Percentiles rank a stretch among this genome's conserved stretches.
Conservation (phyloP, 2,797 vertebrate genomes). For the Lepilemur septentrionalis region DNA sequence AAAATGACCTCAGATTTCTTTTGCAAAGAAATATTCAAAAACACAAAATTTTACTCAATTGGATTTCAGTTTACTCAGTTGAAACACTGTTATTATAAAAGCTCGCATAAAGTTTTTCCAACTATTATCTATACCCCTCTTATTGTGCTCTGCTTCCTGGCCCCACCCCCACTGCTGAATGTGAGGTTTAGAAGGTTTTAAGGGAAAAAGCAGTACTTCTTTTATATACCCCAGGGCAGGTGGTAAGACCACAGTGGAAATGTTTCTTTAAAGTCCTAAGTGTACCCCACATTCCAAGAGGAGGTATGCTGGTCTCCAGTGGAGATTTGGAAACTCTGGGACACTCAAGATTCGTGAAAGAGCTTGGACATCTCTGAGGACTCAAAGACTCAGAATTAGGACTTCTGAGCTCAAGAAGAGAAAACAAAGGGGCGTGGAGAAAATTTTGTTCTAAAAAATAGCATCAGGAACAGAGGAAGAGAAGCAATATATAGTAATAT, state of each 20-base stretch:
- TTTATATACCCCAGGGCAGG: neutral
- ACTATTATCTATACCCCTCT: neutral
- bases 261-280: neutral
- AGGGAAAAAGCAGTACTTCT: neutral
- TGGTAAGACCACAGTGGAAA: neutral
- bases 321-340: neutral
- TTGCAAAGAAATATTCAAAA: slow-evolving; percentile 42
- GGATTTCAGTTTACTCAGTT: neutral
- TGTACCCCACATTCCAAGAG: neutral
- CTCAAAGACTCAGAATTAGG: neutral
- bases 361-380: neutral
- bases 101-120: neutral
- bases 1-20: slow-evolving; percentile 53
- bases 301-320: neutral
- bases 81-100: slow-evolving; percentile 33
- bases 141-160: neutral
- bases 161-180: neutral
- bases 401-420: neutral
- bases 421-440: neutral
- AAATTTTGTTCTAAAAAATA: neutral
- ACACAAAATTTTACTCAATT: neutral
- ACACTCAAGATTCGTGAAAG: neutral
- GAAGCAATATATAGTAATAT: neutral
- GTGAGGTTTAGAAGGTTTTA: neutral
- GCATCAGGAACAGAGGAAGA: neutral